These are phyloP conservation scores for Liopterus haemorrhoidalis DNA, from an alignment of 2,888 invertebrate genomes.

Conservation along the genomic window DNA sequence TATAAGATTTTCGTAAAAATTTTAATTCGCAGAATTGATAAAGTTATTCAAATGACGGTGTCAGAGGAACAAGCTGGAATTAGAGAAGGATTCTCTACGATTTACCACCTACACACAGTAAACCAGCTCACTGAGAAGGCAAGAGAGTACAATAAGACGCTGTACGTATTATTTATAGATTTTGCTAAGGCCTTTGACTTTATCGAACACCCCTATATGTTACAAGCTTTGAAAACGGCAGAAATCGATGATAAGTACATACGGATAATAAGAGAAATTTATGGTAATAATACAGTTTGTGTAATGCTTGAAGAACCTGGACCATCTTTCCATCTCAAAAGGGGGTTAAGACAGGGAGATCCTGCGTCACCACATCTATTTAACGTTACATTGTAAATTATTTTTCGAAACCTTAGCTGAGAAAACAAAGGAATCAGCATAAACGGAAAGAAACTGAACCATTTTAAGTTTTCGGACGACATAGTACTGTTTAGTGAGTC, in stretches of 20 bases:
- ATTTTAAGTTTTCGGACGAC: conserved; percentile 30
- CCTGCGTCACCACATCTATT: conserved; percentile 2
- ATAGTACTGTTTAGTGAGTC: conserved; percentile 16
- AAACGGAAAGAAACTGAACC: conserved; percentile 11
- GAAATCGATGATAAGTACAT: too few species aligned
- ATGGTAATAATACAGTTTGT: too few species aligned
- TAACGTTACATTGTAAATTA: not conserved
- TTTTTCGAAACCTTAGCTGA: not conserved
- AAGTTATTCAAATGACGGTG: not conserved
- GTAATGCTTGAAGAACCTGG: too few species aligned
- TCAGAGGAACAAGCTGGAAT: conserved; percentile 13
- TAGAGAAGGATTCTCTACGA: not conserved
- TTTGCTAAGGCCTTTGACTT: too few species aligned
- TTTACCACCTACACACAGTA: conserved; percentile 7
- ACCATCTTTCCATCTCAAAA: not conserved
- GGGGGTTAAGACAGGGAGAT: not conserved
- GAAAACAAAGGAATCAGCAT: conserved; percentile 1
- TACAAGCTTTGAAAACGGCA: too few species aligned
- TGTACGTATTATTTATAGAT: too few species aligned
- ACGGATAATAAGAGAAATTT: too few species aligned
- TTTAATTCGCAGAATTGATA: not conserved
- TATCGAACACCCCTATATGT: too few species aligned
- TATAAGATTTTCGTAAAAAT: conserved; percentile 17
- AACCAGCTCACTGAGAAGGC: conserved; percentile 11
- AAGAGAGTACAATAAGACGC: conserved; percentile 5